Conservation (phyloP, 2,888 invertebrate genomes). For the Megalurothrips usitatus region DNA sequence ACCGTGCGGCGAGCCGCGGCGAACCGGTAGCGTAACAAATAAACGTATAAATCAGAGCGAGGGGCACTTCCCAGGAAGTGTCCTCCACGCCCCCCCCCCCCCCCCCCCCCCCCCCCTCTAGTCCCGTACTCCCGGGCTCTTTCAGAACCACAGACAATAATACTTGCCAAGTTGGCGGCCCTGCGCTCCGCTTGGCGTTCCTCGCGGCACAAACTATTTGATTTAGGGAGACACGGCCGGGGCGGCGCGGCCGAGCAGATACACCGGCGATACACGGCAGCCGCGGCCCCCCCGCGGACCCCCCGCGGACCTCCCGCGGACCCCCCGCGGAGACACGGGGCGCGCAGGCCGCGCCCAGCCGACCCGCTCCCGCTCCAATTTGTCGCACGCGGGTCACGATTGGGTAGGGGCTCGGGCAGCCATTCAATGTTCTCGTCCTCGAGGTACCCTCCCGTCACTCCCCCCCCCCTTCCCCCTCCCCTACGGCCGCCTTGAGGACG, state of each 20-base stretch:
- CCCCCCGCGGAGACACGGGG: not conserved
- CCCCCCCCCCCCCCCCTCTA: too few relatives aligned
- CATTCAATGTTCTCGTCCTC: too few relatives aligned
- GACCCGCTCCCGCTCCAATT: not conserved
- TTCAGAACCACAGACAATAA: not conserved
- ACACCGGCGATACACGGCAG: not conserved
- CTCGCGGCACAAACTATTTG: not conserved
- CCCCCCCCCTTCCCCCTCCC: not conserved
- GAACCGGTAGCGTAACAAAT: not conserved
- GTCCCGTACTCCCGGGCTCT: too few relatives aligned
- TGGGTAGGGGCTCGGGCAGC: too few relatives aligned
- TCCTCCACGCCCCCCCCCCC: not conserved
- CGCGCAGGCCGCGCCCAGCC: not conserved
- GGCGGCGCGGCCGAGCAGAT: not conserved
- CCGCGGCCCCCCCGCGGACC: too few relatives aligned
- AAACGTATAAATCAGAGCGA: not conserved
- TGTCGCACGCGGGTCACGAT: not conserved
- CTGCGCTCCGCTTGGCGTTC: not conserved
- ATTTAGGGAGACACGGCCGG: conserved; percentile 9
- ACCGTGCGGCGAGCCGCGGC: too few relatives aligned
- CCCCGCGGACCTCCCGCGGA: too few relatives aligned
- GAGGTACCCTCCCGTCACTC: too few relatives aligned
- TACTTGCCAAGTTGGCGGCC: not conserved
- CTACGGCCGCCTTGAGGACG: not conserved
- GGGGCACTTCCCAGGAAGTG: not conserved